A percentile compares a stretch with the other conserved stretches of the same genome.
These are phyloP conservation scores for Polyergus mexicanus DNA, from an alignment of 1,140 invertebrate species.

Conservation along the genomic window DNA sequence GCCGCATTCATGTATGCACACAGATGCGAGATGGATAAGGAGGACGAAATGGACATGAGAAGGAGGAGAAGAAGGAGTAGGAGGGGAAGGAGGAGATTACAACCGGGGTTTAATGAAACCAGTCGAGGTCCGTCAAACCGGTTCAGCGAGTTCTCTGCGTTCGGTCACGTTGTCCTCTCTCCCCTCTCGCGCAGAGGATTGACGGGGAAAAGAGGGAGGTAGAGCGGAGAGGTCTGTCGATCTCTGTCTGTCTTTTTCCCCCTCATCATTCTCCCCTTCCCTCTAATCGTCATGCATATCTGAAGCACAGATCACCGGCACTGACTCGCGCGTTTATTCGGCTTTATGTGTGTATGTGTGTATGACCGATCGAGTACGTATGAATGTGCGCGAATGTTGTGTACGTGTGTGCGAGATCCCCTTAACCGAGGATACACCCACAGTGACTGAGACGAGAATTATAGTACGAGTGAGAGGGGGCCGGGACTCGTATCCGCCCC, in stretches of 20 bases:
- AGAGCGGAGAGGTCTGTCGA: slow-evolving; percentile 70
- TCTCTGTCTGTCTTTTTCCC: slow-evolving; percentile 35
- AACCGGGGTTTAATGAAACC: slow-evolving; percentile 85
- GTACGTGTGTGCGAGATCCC: slow-evolving; percentile 63
- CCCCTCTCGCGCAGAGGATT: slow-evolving; percentile 35
- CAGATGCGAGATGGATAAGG: slow-evolving; percentile 62
- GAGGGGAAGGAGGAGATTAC: slow-evolving; percentile 77
- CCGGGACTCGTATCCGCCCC: slow-evolving; percentile 72
- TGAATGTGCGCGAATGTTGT: not conserved
- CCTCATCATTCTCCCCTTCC: slow-evolving; percentile 29
- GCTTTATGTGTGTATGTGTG: not conserved
- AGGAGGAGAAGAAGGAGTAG: slow-evolving; percentile 48
- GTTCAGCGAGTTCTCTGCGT: slow-evolving; percentile 79
- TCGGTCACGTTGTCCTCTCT: slow-evolving; percentile 56
- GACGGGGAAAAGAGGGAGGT: slow-evolving; percentile 32
- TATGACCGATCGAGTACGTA: slow-evolving; percentile 32
- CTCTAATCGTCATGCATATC: slow-evolving; percentile 70
- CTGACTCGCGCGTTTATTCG: slow-evolving; percentile 71
- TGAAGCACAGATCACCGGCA: slow-evolving; percentile 73
- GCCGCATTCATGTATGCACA: slow-evolving; percentile 68
- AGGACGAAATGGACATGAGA: slow-evolving; percentile 42
- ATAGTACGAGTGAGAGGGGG: slow-evolving; percentile 51
- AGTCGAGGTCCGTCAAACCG: slow-evolving; percentile 81
- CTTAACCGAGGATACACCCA: slow-evolving; percentile 70
- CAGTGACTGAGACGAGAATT: slow-evolving; percentile 71